phyloP scores from a whole-genome alignment of 2,113 vertebrate species.

The Turdus rufiventris region DNA sequence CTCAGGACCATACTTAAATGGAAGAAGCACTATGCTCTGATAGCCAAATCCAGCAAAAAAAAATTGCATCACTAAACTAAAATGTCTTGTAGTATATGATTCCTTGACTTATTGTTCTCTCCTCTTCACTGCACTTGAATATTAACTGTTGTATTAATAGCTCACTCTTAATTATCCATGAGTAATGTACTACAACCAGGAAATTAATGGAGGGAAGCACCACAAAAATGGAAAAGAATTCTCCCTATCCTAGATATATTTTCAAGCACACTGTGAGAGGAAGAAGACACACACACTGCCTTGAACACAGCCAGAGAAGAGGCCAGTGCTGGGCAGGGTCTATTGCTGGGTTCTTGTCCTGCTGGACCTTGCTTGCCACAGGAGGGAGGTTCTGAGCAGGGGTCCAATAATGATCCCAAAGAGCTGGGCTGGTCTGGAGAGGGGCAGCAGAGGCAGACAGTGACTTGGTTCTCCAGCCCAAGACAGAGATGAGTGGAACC shows the following conservation, averaged over 20 bases:
- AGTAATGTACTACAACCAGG: conserved; percentile 77
- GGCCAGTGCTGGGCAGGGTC: background rate
- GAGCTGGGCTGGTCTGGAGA: background rate
- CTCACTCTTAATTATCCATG: conserved; percentile 82
- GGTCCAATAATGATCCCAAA: rapidly evolving
- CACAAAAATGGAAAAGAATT: conserved; percentile 59
- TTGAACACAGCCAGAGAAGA: background rate
- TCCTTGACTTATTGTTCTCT: conserved; percentile 73
- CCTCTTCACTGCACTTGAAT: conserved; percentile 76
- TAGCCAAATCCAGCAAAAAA: conserved; percentile 36
- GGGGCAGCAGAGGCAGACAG: rapidly evolving
- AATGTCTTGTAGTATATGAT: conserved; percentile 52
- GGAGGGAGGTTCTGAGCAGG: background rate
- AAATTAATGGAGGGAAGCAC: conserved; percentile 79
- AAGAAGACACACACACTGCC: background rate
- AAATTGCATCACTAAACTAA: conserved; percentile 22
- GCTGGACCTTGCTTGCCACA: rapidly evolving
- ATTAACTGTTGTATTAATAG: conserved; percentile 82
- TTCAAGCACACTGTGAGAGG: conserved; percentile 22
- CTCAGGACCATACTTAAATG: conserved; percentile 21
- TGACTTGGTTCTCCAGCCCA: background rate
- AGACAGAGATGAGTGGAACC: background rate
- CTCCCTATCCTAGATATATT: conserved; percentile 21
- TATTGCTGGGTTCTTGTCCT: rapidly evolving
- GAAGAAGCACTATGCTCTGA: conserved; percentile 29